These are phyloP conservation scores for Anastrepha ludens DNA, from an alignment of 1,140 invertebrate species.

Conservation along the genomic window DNA sequence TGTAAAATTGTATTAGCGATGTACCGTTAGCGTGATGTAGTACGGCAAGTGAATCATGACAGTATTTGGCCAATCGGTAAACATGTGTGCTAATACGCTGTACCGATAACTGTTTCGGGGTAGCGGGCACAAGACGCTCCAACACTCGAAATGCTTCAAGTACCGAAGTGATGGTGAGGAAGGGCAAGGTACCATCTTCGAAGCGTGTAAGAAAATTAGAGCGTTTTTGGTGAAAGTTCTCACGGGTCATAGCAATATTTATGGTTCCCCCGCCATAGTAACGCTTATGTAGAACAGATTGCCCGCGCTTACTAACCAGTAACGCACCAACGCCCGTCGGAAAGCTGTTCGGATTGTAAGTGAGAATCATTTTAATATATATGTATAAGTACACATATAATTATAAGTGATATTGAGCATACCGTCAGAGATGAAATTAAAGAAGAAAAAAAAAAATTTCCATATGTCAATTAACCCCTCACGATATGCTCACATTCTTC, in stretches of 20 bases:
- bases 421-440: too few species aligned
- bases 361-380: neutral
- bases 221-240: constrained; percentile 83
- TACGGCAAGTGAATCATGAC: constrained; percentile 79
- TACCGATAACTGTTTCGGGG: constrained; percentile 78
- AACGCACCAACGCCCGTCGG: constrained; percentile 95
- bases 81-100: constrained; percentile 83
- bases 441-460: too few species aligned
- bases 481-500: neutral
- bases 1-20: constrained; percentile 83
- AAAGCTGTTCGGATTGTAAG: constrained; percentile 74
- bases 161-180: constrained; percentile 88
- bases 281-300: constrained; percentile 80
- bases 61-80: constrained; percentile 84
- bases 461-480: neutral
- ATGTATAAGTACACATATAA: neutral
- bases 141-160: constrained; percentile 87
- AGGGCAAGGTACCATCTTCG: constrained; percentile 95
- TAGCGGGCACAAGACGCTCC: constrained; percentile 76
- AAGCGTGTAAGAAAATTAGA: constrained; percentile 84
- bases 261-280: constrained; percentile 97
- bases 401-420: neutral
- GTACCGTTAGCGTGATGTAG: constrained; percentile 85
- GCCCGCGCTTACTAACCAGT: constrained; percentile 83
- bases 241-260: constrained; percentile 83